Conservation (phyloP, 2,113 vertebrate species). For the Cyphomyrus discorhynchus region DNA sequence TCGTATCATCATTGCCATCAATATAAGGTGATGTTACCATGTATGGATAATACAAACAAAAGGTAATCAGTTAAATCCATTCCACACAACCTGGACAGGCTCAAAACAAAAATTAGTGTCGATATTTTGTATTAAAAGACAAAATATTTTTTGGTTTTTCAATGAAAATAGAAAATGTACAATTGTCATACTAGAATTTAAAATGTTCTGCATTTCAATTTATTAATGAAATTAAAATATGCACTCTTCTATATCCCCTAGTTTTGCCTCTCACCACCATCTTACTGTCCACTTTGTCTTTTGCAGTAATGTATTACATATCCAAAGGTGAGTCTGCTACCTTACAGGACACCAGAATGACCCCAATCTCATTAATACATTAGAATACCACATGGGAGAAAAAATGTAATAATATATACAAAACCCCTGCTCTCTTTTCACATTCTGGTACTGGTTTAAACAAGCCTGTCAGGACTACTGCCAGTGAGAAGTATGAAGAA, state of each 20-base stretch:
- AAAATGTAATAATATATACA: constrained; percentile 12
- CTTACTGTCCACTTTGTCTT: background rate
- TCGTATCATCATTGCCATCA: background rate
- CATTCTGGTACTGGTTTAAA: background rate
- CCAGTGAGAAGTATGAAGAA: background rate
- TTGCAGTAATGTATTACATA: background rate
- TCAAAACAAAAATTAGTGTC: constrained; percentile 43
- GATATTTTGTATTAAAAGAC: constrained; percentile 59
- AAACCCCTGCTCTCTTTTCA: background rate
- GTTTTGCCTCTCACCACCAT: constrained; percentile 28
- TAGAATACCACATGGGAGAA: constrained; percentile 37
- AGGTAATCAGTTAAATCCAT: background rate
- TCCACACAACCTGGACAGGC: background rate
- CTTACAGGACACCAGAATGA: constrained; percentile 39
- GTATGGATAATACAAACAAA: background rate
- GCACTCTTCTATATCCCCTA: constrained; percentile 25
- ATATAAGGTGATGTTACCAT: background rate
- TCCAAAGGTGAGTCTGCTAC: constrained; percentile 31
- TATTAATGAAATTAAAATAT: constrained; percentile 31
- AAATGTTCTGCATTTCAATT: constrained; percentile 57
- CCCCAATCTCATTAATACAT: constrained; percentile 40
- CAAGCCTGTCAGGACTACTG: background rate
- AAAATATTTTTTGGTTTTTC: constrained; percentile 69
- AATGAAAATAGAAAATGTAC: constrained; percentile 67
- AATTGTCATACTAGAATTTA: constrained; percentile 67